A percentile compares a stretch with the other conserved stretches of the same genome.
phyloP scores from a whole-genome alignment of 2,888 invertebrate genomes.

The Phortica okadai region DNA sequence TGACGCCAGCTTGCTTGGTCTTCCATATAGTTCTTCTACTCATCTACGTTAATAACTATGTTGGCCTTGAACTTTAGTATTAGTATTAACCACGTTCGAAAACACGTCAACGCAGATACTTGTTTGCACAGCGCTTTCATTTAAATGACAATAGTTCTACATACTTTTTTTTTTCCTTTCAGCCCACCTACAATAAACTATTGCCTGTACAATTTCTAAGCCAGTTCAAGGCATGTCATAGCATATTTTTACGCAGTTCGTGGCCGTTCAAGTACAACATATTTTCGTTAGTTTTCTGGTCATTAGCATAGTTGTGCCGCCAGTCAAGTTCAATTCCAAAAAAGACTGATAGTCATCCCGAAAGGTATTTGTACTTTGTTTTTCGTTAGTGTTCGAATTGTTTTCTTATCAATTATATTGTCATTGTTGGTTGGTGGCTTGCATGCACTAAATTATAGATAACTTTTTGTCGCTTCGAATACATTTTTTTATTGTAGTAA shows the following conservation, averaged over 20 bases:
- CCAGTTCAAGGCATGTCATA: conserved; percentile 25
- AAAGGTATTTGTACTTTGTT: conserved; percentile 14
- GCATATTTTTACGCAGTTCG: conserved; percentile 8
- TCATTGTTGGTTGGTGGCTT: not conserved
- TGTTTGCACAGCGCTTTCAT: not conserved
- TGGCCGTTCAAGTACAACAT: conserved; percentile 22
- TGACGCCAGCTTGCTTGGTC: not conserved
- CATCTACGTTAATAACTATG: not conserved
- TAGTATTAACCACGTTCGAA: not conserved
- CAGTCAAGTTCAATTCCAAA: conserved; percentile 18
- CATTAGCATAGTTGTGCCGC: not conserved
- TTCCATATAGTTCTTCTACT: not conserved
- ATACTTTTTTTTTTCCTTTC: not conserved
- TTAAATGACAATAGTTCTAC: conserved; percentile 3
- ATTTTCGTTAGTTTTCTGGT: conserved; percentile 4
- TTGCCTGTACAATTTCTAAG: not conserved
- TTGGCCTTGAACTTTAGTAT: conserved; percentile 16
- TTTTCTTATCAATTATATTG: conserved; percentile 15
- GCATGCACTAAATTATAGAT: conserved; percentile 7
- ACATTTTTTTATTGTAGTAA: not conserved
- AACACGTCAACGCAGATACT: not conserved
- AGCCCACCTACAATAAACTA: not conserved
- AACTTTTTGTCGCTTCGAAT: not conserved
- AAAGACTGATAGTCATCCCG: not conserved
- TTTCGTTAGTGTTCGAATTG: not conserved